Base-by-base conservation (phyloP, 2,888 invertebrate genomes). In the Philereme transversata region DNA sequence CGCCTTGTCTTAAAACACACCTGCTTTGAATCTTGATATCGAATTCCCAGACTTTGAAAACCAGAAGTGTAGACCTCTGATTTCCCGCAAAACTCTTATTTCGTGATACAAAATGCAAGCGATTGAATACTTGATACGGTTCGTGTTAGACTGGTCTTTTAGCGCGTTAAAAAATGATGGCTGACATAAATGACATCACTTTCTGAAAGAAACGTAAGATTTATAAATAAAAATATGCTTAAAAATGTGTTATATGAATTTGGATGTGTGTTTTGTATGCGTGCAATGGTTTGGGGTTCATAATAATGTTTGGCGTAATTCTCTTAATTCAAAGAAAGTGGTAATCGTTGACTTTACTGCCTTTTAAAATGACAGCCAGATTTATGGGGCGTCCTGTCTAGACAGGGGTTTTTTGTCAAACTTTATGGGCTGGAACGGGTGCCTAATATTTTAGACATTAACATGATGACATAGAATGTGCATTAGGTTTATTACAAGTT, bases 21-120 rank as follows among this genome's bases (percentile, higher is more conserved):
- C 90, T 91, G 90, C 87, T 84, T 86, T 85, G 90, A 90, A 89
- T 89, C 83, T 79, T 82, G 83, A 88, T 88, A 87, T 83, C 81
- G 83, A 82, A 85, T 85, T 84, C 86, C 76, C 82, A 82, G 82
- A 82, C 83, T 81, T 74, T 71, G 72, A 75, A 78, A 84, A 85
- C 87, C 84, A 86, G 78, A 72, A 60, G 71, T 61, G 60, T 64
- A 79, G 86, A 86, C 67, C 86, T 75, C 69, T 75, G 74, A 68
- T 74, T 77, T 77, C 74, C 69, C 63, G 74, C 78, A 74, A 81
- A 78, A 76, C 71, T 69, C 70, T 73, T 68, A 72, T 69, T 71
- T 76, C 70, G 62, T 68, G 64, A 57, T 55, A 70, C 53, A 72
- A 75, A 65, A 52, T 46, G 64, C 60, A 63, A 65, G 44, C 44